A percentile compares a stretch with the other conserved stretches of the same genome.
These are phyloP conservation scores for Engystomops pustulosus DNA, from an alignment of 2,113 vertebrate species.

Conservation along the genomic window DNA sequence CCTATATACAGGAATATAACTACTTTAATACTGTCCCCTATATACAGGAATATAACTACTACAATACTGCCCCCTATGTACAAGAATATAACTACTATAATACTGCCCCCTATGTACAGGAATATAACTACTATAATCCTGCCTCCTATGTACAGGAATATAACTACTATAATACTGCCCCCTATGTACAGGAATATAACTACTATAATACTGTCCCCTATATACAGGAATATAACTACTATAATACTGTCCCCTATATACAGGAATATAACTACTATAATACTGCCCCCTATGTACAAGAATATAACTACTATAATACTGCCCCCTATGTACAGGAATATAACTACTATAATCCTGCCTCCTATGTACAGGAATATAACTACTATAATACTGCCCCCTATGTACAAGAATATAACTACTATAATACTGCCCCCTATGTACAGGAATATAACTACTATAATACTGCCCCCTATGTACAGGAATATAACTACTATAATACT, in stretches of 20 bases:
- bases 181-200: constrained; percentile 6
- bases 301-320: constrained; percentile 21
- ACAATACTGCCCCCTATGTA: not conserved
- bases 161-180: not conserved
- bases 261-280: constrained; percentile 22
- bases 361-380: not conserved
- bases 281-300: not conserved
- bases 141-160: not conserved
- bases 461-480: not conserved
- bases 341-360: not conserved
- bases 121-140: not conserved
- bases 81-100: constrained; percentile 1
- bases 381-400: not conserved
- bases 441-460: not conserved
- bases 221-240: constrained; percentile 1
- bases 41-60: not conserved
- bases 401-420: not conserved
- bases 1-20: not conserved
- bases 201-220: constrained; percentile 6
- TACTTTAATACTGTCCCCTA: not conserved
- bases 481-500: constrained; percentile 3
- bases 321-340: not conserved
- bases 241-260: not conserved
- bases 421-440: not conserved
- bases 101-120: not conserved